Conservation (phyloP, 1,140 invertebrate species). For the Phenacoccus solenopsis region DNA sequence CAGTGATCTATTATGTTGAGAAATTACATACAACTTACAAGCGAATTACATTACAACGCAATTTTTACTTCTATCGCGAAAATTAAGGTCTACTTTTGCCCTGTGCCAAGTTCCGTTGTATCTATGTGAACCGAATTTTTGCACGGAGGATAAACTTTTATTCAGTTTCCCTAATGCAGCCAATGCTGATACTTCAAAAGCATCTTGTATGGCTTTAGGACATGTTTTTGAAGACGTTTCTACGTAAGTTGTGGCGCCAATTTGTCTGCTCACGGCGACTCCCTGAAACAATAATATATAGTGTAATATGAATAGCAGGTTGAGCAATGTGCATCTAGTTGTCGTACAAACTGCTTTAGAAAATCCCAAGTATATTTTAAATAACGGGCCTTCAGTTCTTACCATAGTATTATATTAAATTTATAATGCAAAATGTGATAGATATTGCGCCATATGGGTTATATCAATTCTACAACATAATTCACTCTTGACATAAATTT, state of each 20-base stretch:
- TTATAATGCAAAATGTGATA: too few species aligned
- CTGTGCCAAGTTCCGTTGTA: constrained; percentile 6
- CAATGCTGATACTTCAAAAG: constrained; percentile 49
- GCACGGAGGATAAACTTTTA: constrained; percentile 33
- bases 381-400: too few species aligned
- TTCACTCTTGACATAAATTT: too few species aligned
- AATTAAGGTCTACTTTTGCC: constrained; percentile 4
- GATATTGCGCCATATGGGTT: too few species aligned
- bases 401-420: too few species aligned
- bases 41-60: not conserved
- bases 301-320: too few species aligned
- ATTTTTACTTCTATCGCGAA: not conserved
- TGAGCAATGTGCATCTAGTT: too few species aligned
- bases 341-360: too few species aligned
- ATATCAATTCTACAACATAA: too few species aligned
- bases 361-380: too few species aligned
- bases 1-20: too few species aligned
- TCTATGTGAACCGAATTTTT: not conserved
- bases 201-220: constrained; percentile 44
- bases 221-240: constrained; percentile 48
- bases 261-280: constrained; percentile 41
- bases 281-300: constrained; percentile 35
- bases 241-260: constrained; percentile 51
- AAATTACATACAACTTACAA: too few species aligned
- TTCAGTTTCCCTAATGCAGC: constrained; percentile 48